These are phyloP conservation scores for Odontomyia ornata DNA, from an alignment of 2,888 invertebrate species.

Conservation along the genomic window DNA sequence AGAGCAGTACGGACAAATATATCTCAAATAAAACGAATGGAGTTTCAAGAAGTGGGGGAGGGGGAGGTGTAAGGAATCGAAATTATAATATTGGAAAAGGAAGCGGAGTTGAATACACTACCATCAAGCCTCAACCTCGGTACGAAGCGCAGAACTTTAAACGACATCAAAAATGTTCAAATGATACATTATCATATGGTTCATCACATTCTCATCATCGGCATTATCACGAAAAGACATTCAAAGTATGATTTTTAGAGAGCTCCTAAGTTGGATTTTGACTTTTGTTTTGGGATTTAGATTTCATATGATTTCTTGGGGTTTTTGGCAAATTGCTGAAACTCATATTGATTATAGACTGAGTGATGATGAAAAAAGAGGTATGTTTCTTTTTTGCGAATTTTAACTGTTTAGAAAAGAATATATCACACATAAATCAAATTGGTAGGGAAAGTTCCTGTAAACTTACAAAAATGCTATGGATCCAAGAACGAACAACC, in stretches of 20 bases:
- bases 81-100: neutral
- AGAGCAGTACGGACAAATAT: neutral
- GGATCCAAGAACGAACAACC: too few species aligned
- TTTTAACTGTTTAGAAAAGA: too few species aligned
- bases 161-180: slow-evolving; percentile 45
- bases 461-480: neutral
- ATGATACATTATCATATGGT: slow-evolving; percentile 49
- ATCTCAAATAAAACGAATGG: neutral
- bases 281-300: too few species aligned
- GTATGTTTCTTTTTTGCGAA: too few species aligned
- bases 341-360: too few species aligned
- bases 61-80: neutral
- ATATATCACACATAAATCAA: too few species aligned
- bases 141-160: slow-evolving; percentile 40
- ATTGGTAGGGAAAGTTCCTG: neutral
- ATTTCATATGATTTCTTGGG: too few species aligned
- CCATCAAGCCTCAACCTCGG: slow-evolving; percentile 14
- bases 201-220: slow-evolving; percentile 54
- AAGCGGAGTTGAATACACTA: slow-evolving; percentile 25
- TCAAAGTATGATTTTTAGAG: slow-evolving; percentile 66
- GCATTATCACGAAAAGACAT: slow-evolving; percentile 63
- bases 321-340: too few species aligned
- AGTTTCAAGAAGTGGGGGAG: neutral
- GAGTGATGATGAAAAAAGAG: too few species aligned
- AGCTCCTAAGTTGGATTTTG: slow-evolving; percentile 60